Evolutionary conservation across 2,797 vertebrate genomes (phyloP).

Genomic region (Apodemus agrarius): DNA sequence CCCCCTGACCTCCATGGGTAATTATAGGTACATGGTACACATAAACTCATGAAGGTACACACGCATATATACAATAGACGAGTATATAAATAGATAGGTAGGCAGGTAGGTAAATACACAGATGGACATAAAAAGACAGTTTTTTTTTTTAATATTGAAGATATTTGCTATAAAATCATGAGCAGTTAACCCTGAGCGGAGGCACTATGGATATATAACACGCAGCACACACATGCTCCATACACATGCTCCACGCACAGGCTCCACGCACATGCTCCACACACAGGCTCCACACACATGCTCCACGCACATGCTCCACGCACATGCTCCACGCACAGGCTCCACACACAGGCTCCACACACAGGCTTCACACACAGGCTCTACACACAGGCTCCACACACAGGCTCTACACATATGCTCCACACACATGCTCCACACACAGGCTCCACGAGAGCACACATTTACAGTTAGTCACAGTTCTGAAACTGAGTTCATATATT

Average conservation of each 20-base stretch:
- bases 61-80: not conserved
- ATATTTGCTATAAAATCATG: not conserved
- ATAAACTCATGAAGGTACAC: not conserved
- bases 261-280: not conserved
- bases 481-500: not conserved
- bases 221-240: not conserved
- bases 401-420: not conserved
- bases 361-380: too few relatives aligned
- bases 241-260: not conserved
- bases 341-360: not conserved
- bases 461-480: not conserved
- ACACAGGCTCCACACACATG: not conserved
- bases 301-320: not conserved
- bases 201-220: not conserved
- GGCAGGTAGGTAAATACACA: not conserved
- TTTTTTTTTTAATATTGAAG: not conserved
- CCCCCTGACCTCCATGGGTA: not conserved
- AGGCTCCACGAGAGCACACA: not conserved
- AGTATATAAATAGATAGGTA: not conserved
- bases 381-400: not conserved
- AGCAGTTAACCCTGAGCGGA: not conserved
- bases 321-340: not conserved
- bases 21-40: not conserved
- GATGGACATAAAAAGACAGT: not conserved
- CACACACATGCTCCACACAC: not conserved